These are phyloP conservation scores for Chrysemys picta DNA, from an alignment of 2,113 vertebrate genomes.

Conservation along the genomic window DNA sequence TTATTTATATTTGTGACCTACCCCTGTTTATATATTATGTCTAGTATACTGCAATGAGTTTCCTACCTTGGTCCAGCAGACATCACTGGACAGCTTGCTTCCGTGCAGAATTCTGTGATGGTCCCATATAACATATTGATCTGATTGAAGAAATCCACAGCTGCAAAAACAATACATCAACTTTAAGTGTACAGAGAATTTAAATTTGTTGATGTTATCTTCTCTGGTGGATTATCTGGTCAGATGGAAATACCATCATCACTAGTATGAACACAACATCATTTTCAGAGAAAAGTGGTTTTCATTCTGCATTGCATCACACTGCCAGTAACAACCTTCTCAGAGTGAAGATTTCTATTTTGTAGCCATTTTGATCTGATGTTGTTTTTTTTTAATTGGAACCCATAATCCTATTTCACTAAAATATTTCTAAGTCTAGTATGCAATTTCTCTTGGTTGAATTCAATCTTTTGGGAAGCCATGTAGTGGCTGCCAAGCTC, in stretches of 20 bases:
- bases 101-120: slow-evolving; percentile 96
- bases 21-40: rapidly evolving
- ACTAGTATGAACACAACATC: not conserved
- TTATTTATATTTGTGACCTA: not conserved
- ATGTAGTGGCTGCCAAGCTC: not conserved
- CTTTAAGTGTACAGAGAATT: not conserved
- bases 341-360: not conserved
- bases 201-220: not conserved
- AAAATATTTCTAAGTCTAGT: not conserved
- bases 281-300: not conserved
- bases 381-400: not conserved
- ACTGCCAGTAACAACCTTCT: not conserved
- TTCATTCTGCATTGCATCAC: not conserved
- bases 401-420: not conserved
- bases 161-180: slow-evolving; percentile 65
- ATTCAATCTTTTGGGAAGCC: not conserved
- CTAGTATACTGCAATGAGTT: rapidly evolving
- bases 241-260: not conserved
- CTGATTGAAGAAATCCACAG: slow-evolving; percentile 98
- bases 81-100: slow-evolving; percentile 93
- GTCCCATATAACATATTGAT: slow-evolving; percentile 98
- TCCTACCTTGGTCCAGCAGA: slow-evolving; percentile 93
- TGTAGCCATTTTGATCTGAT: not conserved
- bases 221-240: not conserved
- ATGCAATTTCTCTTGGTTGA: not conserved